Conservation (phyloP, 2,888 invertebrate genomes). For the Cartodere bifasciata region DNA sequence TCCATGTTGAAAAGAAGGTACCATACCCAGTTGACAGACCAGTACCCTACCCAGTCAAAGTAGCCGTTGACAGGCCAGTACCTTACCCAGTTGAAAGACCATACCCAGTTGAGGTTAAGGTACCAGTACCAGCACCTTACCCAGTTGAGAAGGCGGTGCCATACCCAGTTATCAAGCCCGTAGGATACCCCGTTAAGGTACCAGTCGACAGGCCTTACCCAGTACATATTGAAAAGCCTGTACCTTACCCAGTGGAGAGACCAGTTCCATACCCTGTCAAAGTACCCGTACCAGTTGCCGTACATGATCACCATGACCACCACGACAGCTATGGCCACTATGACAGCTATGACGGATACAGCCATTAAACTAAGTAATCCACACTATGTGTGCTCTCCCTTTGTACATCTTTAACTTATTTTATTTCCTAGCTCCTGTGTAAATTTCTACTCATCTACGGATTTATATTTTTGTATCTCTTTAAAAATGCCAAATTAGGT, state of each 20-base stretch:
- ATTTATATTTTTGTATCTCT: too few species aligned
- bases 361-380: conserved; percentile 20
- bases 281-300: conserved; percentile 38
- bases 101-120: conserved; percentile 49
- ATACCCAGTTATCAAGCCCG: conserved; percentile 48
- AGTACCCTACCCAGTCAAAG: conserved; percentile 53
- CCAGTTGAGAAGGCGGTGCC: conserved; percentile 52
- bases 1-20: conserved; percentile 55
- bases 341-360: conserved; percentile 18
- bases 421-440: conserved; percentile 15
- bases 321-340: conserved; percentile 23
- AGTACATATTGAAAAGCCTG: conserved; percentile 42
- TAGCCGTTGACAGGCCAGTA: conserved; percentile 38
- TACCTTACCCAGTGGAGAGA: conserved; percentile 54
- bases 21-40: conserved; percentile 56
- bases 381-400: conserved; percentile 25
- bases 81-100: conserved; percentile 53
- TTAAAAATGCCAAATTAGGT: too few species aligned
- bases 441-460: too few species aligned
- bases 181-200: conserved; percentile 43
- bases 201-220: conserved; percentile 38
- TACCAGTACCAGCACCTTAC: conserved; percentile 55
- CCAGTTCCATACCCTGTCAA: conserved; percentile 55
- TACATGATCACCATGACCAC: conserved; percentile 20
- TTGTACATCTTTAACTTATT: conserved; percentile 20